A percentile compares a stretch with the other conserved stretches of the same genome.
Evolutionary conservation across 2,797 vertebrate genomes (phyloP).

Genomic region (Anguilla megastoma): DNA sequence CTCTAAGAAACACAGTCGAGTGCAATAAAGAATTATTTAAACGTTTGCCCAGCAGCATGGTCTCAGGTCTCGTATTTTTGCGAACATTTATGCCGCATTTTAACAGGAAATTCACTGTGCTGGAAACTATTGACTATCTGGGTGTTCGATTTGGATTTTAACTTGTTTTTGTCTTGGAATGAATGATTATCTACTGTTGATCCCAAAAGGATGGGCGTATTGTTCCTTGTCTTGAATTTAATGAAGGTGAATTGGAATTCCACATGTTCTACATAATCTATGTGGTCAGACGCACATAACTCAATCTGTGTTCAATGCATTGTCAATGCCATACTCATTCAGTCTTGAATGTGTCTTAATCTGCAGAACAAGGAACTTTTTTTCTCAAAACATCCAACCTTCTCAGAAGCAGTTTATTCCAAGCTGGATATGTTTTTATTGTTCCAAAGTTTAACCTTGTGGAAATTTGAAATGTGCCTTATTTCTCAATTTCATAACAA

Average conservation of each 20-base stretch:
- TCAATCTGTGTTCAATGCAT: conserved; percentile 42
- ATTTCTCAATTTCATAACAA: conserved; percentile 69
- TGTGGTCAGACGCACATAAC: not conserved
- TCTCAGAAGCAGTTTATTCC: conserved; percentile 55
- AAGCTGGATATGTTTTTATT: conserved; percentile 57
- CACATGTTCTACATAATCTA: conserved; percentile 55
- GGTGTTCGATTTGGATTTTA: conserved; percentile 11
- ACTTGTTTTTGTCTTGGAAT: conserved; percentile 15
- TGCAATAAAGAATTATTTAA: conserved; percentile 45
- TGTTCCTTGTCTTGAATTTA: conserved; percentile 41
- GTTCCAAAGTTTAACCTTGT: conserved; percentile 74
- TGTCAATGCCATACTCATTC: not conserved
- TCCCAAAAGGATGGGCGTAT: conserved; percentile 12
- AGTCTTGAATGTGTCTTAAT: not conserved
- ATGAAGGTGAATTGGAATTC: conserved; percentile 65
- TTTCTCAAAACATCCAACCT: conserved; percentile 40
- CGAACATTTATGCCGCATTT: conserved; percentile 24
- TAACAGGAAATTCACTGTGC: conserved; percentile 23
- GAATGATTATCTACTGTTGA: not conserved
- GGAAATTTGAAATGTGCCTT: conserved; percentile 80
- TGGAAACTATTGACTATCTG: not conserved
- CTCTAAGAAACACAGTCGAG: conserved; percentile 29
- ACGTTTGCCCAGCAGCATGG: conserved; percentile 32
- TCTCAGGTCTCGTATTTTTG: conserved; percentile 43
- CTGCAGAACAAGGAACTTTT: not conserved